Base-by-base conservation (phyloP, 2,113 vertebrate genomes). In the Scomber colias region DNA sequence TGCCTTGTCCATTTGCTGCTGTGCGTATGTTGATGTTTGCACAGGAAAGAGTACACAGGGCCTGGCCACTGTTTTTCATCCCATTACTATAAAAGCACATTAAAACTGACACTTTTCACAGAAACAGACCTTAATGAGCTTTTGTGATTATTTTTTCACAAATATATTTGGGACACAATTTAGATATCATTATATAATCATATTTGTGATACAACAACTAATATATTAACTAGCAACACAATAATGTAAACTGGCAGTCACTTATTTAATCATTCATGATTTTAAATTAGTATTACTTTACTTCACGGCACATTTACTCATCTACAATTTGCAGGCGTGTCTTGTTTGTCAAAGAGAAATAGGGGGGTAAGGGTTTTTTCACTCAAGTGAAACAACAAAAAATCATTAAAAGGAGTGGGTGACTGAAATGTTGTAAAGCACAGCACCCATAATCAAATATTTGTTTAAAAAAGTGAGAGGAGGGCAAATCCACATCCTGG, bases 361-460 rank as follows among this genome's bases (percentile, higher is more conserved):
- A 8, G 35, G 24, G 24, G 24, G 24, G 24, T 2, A 27, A 40
- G 35, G 35, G 35, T 40, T 40, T 40, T 40, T 40, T 40, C 35
- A 40, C 7, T 7, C 7, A 40, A 40, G 9, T 40, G 7, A 40
- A 7, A 9, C 35, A 40, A 40, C 35, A 40, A 40, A 35, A 35
- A 40, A 40, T 45, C 50, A 30, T 46, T 77, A 21, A 77, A 60
- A 66, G 3, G 9, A 44, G n/a, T 10, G 31, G 48, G 24, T 5
- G 51, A n/a, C 35, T 44, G 24, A 14, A 31, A 24, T 49, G 50
- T 80, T 71, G 46, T 6, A 53, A 54, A 35, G 53, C 27, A 55
- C 51, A 31, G 5, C n/a, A 16, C 6, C 10, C 3, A 10, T 49
- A 60, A 19, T 13, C 24, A 75, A 61, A 60, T 19, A 71, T 46